Evolutionary conservation across 1,140 invertebrate genomes (phyloP), one percentile per base, ranked within the genome.

Genomic region (Drosophila punjabiensis): DNA sequence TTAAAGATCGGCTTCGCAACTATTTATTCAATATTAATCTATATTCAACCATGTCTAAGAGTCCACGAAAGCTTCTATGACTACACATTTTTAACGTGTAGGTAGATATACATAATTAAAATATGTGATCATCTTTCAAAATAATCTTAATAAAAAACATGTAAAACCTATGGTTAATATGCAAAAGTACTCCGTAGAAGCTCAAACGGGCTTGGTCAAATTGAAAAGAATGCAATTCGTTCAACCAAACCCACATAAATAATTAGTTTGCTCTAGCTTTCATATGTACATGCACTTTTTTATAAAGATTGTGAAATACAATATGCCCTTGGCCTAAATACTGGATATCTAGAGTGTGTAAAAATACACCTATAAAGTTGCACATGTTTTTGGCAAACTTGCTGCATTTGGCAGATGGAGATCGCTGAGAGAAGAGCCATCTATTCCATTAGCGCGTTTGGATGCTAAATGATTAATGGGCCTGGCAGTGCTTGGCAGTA

Each of bases 401-500:
- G 32, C 20, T 66, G 64, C 62, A 53, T 45, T 52, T 28, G 18
- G 6, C 5, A 30, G 50, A 43, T 41, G 43, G 35, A 53, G 37
- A 28, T 58, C 35, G 13, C 35, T 20, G 14, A 61, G 64, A 52
- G 41, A 61, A 28, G 33, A 32, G 30, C 47, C 61, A 63, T 48
- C 16, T 24, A 37, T 24, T 37, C 53, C 43, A 82, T 82, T 82
- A 83, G 64, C 80, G 45, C 59, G 50, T 75, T 64, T 62, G 64
- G 48, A 64, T 69, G 66, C 80, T 68, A 68, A 78, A 69, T 75
- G 81, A 82, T 69, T 79, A 75, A 82, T 82, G 66, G 61, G 45
- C 59, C 37, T 66, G 60, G 30, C 55, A 18, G 24, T 35, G 59
- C 24, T 64, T 63, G n/a, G 53, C 59, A 45, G 70, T 76, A 79